Base-by-base conservation (phyloP, 64 coral and sea anemone species). In the Stylophora pistillata region DNA sequence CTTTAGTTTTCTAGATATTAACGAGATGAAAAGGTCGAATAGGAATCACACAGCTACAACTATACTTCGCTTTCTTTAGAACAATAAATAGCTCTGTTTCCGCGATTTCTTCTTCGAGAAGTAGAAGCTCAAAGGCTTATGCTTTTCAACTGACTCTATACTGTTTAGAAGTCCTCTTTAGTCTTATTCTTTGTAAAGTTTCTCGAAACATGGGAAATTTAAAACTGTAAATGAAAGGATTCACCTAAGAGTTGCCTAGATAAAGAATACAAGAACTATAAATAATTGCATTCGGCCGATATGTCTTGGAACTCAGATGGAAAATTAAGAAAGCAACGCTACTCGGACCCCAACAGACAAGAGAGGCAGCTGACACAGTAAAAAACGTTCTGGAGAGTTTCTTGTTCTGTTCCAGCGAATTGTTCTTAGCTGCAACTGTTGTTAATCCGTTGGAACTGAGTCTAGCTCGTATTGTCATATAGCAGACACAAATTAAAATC, bases 221-320 rank as follows among this genome's bases (percentile, higher is more conserved):
- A 53, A 78, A 56, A 56, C 75, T 78, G 20, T 78, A 78, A 28
- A 78, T 78, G 23, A 78, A 27, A 25, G 75, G 75, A 56, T 76
- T 68, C 26, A 68, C 64, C 10, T 25, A 25, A 68, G 64, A 68
- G 25, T 68, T 68, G 3, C 6, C 64, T 21, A 68, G 25, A 28
- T n/a, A 25, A 68, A 68, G 25, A 23, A 68, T 10, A 7, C 25
- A 25, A 68, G 25, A 68, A 10, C 23, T n/a, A 11, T 68, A 7
- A 68, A 68, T 11, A 3, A n/a, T 10, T 1, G 21, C 1, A 1
- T 25, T 1, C 25, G 64, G n/a, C n/a, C n/a, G 64, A 68, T 11
- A 21, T 25, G 21, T 25, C 64, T 10, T 25, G 6, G 64, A 68
- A 68, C 64, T 25, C 21, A 68, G 20, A 28, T n/a, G 1, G 0